phyloP scores from a whole-genome alignment of 2,888 invertebrate species.

The Spodoptera picta region DNA sequence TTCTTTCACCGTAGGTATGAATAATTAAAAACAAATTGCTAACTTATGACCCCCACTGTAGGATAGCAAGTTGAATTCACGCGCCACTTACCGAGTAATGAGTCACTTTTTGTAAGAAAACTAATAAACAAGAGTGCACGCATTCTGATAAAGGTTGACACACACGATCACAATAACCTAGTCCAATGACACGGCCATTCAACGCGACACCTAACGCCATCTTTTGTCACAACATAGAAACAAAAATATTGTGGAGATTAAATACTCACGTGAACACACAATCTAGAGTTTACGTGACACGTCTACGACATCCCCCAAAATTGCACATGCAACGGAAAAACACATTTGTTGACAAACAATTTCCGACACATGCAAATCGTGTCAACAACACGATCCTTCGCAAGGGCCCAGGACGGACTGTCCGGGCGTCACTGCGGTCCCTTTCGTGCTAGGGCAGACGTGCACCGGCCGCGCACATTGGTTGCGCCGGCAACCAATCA shows the following conservation, averaged over 20 bases:
- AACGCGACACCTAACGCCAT: slow-evolving; percentile 78
- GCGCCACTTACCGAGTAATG: slow-evolving; percentile 15
- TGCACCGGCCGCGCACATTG: slow-evolving; percentile 72
- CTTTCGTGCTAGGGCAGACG: slow-evolving; percentile 81
- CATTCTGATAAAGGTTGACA: slow-evolving; percentile 68
- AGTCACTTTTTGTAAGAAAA: slow-evolving; percentile 48
- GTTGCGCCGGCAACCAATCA: slow-evolving; percentile 73
- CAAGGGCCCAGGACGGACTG: slow-evolving; percentile 85
- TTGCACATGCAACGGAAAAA: slow-evolving; percentile 69
- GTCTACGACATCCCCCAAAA: slow-evolving; percentile 64
- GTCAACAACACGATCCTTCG: slow-evolving; percentile 71
- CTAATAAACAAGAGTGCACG: slow-evolving; percentile 62
- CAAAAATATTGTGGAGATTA: slow-evolving; percentile 60
- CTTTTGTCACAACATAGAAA: slow-evolving; percentile 69
- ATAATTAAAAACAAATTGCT: not conserved
- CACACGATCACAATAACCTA: slow-evolving; percentile 67
- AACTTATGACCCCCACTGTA: slow-evolving; percentile 1
- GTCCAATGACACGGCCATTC: slow-evolving; percentile 80
- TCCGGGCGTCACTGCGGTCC: slow-evolving; percentile 70
- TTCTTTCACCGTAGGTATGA: too few species aligned
- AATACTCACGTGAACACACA: slow-evolving; percentile 79
- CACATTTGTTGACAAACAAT: slow-evolving; percentile 76
- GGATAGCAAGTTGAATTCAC: slow-evolving; percentile 7
- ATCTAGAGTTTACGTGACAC: slow-evolving; percentile 64
- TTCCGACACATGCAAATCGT: slow-evolving; percentile 67